These are phyloP conservation scores for Danio aesculapii DNA, from an alignment of 2,797 vertebrate species.

Conservation along the genomic window DNA sequence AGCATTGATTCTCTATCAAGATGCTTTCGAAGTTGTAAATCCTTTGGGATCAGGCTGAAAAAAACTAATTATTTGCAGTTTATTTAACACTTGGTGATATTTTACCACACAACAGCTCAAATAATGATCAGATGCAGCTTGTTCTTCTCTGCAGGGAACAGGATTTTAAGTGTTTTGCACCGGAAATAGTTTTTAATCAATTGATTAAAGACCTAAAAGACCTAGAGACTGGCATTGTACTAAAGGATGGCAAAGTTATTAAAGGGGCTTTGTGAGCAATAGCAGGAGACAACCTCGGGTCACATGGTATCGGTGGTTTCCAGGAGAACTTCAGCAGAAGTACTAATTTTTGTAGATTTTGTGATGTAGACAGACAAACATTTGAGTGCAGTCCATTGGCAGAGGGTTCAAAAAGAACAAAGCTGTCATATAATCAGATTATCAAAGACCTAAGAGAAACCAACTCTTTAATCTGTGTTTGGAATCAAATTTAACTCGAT, in stretches of 20 bases:
- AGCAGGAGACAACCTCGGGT: slow-evolving; percentile 9
- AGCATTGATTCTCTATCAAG: neutral
- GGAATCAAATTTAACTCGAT: neutral
- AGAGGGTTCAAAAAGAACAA: neutral
- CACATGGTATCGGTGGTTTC: neutral
- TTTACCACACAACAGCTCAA: neutral
- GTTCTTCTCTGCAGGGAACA: neutral
- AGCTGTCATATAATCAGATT: neutral
- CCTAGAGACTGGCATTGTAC: neutral
- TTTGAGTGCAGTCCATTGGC: neutral
- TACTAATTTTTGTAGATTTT: slow-evolving; percentile 3
- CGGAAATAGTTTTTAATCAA: neutral
- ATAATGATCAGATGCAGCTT: neutral
- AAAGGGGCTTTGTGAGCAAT: neutral
- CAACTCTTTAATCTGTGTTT: neutral
- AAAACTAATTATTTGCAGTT: neutral
- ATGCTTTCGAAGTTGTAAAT: neutral
- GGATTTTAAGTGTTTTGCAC: neutral
- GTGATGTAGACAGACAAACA: slow-evolving; percentile 21
- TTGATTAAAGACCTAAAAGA: slow-evolving; percentile 14
- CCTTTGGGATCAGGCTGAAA: neutral
- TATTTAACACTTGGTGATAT: slow-evolving; percentile 2
- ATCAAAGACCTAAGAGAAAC: neutral
- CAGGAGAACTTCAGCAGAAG: neutral
- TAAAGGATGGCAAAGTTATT: neutral